Percentiles rank a stretch among this genome's conserved stretches.
phyloP scores from a whole-genome alignment of 2,888 invertebrate genomes.

The Cloeon dipterum region DNA sequence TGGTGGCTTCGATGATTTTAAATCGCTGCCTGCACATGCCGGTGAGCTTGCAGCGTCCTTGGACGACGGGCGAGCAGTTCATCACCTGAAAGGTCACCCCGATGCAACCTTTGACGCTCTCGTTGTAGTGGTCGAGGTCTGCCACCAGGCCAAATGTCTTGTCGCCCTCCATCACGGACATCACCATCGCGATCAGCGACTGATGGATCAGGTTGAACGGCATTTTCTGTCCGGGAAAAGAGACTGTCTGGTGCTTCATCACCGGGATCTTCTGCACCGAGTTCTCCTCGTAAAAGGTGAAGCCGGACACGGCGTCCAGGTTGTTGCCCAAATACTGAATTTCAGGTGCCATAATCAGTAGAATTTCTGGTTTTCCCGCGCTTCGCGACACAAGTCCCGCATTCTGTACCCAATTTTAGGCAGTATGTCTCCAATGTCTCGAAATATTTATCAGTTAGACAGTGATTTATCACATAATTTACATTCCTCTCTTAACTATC shows the following conservation, averaged over 20 bases:
- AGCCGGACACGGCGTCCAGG: conserved; percentile 34
- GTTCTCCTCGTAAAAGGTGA: conserved; percentile 24
- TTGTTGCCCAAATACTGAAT: conserved; percentile 31
- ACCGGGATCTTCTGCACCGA: conserved; percentile 25
- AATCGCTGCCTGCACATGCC: conserved; percentile 60
- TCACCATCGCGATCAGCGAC: conserved; percentile 29
- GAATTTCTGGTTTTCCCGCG: too few relatives aligned
- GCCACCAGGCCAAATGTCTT: conserved; percentile 40
- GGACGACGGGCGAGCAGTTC: conserved; percentile 27
- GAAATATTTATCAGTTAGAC: too few relatives aligned
- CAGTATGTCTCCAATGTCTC: too few relatives aligned
- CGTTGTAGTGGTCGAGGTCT: background rate
- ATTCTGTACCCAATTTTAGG: too few relatives aligned
- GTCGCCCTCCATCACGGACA: conserved; percentile 28
- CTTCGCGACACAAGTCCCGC: too few relatives aligned
- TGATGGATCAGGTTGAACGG: conserved; percentile 37
- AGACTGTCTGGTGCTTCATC: conserved; percentile 33
- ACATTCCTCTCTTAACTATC: too few relatives aligned
- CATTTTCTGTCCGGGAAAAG: conserved; percentile 51
- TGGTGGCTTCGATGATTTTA: conserved; percentile 27
- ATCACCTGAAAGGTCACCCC: conserved; percentile 43
- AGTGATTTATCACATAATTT: too few relatives aligned
- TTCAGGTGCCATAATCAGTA: too few relatives aligned
- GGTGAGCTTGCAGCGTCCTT: conserved; percentile 21
- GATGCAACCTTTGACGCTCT: conserved; percentile 15